Percentiles rank a stretch among this genome's conserved stretches.
phyloP scores from a whole-genome alignment of 2,888 invertebrate species.

The Chalcis sispes region DNA sequence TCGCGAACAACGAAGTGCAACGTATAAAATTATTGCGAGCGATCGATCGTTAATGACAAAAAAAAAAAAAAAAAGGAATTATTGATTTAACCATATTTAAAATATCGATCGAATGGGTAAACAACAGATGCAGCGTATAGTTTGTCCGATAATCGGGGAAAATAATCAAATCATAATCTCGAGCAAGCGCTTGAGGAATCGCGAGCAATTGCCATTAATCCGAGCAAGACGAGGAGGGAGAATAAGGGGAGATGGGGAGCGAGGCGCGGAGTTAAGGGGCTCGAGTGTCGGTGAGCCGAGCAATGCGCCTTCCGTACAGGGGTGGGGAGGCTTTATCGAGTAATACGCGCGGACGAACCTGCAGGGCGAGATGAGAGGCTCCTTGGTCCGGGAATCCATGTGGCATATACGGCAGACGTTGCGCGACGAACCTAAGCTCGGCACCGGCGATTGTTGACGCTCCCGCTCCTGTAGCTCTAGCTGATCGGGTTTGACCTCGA shows the following conservation, averaged over 20 bases:
- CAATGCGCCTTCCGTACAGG: background rate
- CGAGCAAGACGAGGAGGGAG: background rate
- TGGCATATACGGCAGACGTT: slow-evolving; percentile 82
- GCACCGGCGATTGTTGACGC: slow-evolving; percentile 52
- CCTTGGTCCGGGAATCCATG: slow-evolving; percentile 75
- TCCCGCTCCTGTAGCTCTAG: slow-evolving; percentile 58
- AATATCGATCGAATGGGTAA: too few species aligned
- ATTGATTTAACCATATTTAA: too few species aligned
- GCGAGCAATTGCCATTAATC: too few species aligned
- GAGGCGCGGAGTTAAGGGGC: background rate
- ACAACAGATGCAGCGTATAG: too few species aligned
- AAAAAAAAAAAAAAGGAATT: too few species aligned
- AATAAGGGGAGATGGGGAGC: background rate
- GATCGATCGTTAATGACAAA: too few species aligned
- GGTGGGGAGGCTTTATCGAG: slow-evolving; percentile 18
- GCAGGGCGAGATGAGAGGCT: slow-evolving; percentile 81
- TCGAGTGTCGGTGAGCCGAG: background rate
- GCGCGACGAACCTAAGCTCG: slow-evolving; percentile 17
- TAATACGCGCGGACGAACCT: slow-evolving; percentile 62
- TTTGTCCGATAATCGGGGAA: too few species aligned
- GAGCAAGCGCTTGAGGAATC: too few species aligned
- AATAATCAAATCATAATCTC: too few species aligned
- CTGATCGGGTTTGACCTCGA: slow-evolving; percentile 41
- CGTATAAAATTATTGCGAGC: too few species aligned
- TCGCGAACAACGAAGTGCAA: too few species aligned